Evolutionary conservation across 92 coral and sea anemone genomes (phyloP), one percentile per base, ranked within the genome.

Genomic region (Palythoa grandis): DNA sequence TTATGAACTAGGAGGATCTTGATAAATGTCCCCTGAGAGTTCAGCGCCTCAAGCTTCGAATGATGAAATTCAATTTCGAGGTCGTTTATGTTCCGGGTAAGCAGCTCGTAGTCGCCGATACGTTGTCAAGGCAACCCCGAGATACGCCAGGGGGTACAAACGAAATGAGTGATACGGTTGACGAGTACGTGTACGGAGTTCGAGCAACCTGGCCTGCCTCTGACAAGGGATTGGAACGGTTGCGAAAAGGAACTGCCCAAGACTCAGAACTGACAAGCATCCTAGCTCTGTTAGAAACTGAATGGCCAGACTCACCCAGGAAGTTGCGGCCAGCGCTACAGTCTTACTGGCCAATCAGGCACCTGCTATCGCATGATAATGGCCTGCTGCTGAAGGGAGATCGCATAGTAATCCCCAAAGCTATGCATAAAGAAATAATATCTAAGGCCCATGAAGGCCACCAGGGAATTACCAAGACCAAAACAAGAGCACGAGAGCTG

Each of bases 191-290:
- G 53, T 71, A 71, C 23, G 52, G 76, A 29, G 52, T 37, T 71
- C 76, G 52, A 71, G 76, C 76, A 11, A 29, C 76, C 50, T 71
- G 52, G 76, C 76, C 76, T 71, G 76, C 76, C 52, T 29, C 76
- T 8, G 52, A 71, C 76, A 71, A 71, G 20, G 76, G 52, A 29
- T 39, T 71, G 23, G 76, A 71, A 39, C 11, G 48, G 40, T 29
- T 71, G 48, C 76, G 76, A 37, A 29, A 71, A 71, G 52, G 50
- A 71, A 71, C 76, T 29, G 48, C 54, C 19, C 19, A 39, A 71
- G 76, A 71, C 20, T 71, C 76, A 71, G 76, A 71, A 1, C 52
- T 71, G 54, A 71, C 76, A 29, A 52, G 35, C 16, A 37, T 71
- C 76, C 52, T 29, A 37, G 76, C 48, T 71, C 76, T 71, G 47